A percentile compares a stretch with the other conserved stretches of the same genome.
These are phyloP conservation scores for Drosophila leontia DNA, from an alignment of 1,140 invertebrate species.

Conservation along the genomic window DNA sequence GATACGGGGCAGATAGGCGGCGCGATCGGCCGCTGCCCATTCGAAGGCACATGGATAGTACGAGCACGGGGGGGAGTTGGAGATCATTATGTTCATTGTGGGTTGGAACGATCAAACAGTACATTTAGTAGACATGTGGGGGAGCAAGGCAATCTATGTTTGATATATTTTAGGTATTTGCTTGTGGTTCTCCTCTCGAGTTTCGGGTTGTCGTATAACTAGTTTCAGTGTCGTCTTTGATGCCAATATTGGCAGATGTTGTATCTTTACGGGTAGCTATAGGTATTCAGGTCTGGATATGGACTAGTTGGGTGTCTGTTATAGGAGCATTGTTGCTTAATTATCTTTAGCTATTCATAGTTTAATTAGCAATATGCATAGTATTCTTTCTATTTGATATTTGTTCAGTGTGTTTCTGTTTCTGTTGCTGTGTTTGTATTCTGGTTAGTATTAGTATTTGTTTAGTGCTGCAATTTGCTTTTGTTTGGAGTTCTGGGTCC, in stretches of 20 bases:
- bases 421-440: conserved; percentile 40
- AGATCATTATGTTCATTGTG: conserved; percentile 44
- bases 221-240: conserved; percentile 31
- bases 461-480: conserved; percentile 56
- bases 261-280: conserved; percentile 24
- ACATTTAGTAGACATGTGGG: conserved; percentile 65
- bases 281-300: conserved; percentile 33
- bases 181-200: conserved; percentile 31
- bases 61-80: conserved; percentile 23
- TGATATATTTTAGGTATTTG: conserved; percentile 29
- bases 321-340: conserved; percentile 69
- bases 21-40: conserved; percentile 23
- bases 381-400: conserved; percentile 66
- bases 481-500: conserved; percentile 47
- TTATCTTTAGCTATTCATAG: conserved; percentile 75
- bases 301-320: conserved; percentile 54
- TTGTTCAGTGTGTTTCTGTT: conserved; percentile 50
- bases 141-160: conserved; percentile 52
- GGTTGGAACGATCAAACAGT: conserved; percentile 55
- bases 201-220: conserved; percentile 24
- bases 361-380: conserved; percentile 76
- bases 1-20: conserved; percentile 29
- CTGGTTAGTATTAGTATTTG: conserved; percentile 39
- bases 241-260: conserved; percentile 48
- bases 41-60: conserved; percentile 59